Percentiles rank a stretch among this genome's conserved stretches.
Evolutionary conservation across 1,140 invertebrate genomes (phyloP).

Genomic region (Ips nitidus): DNA sequence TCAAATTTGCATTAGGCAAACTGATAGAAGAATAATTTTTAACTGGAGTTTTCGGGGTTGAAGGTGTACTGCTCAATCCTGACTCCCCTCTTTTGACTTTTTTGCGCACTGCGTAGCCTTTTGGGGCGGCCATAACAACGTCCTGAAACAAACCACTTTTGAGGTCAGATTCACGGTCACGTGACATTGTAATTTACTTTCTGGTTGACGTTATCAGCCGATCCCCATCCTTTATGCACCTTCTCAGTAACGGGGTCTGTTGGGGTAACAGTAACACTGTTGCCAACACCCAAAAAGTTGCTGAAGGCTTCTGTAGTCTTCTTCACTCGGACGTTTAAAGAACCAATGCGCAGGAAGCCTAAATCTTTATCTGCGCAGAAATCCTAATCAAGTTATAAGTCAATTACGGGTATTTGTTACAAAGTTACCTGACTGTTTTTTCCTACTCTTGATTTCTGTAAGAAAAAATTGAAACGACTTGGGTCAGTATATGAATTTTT

Average conservation of each 20-base stretch:
- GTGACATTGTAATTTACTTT: constrained; percentile 43
- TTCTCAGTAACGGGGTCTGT: constrained; percentile 54
- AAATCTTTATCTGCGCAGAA: constrained; percentile 77
- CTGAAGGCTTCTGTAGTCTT: constrained; percentile 88
- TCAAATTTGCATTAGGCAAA: constrained; percentile 10
- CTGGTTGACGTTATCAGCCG: constrained; percentile 77
- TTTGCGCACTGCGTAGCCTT: constrained; percentile 63
- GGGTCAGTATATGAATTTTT: too few relatives aligned
- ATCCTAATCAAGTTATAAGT: constrained; percentile 67
- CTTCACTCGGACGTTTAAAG: constrained; percentile 87
- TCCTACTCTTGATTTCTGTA: constrained; percentile 72
- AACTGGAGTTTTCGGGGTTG: constrained; percentile 56
- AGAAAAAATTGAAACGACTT: too few relatives aligned
- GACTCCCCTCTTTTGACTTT: constrained; percentile 57
- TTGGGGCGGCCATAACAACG: constrained; percentile 70
- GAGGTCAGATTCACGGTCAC: neutral
- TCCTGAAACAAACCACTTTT: constrained; percentile 49
- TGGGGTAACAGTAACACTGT: constrained; percentile 50
- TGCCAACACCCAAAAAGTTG: constrained; percentile 78
- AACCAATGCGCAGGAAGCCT: constrained; percentile 87
- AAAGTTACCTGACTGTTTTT: constrained; percentile 67
- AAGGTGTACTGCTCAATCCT: constrained; percentile 61
- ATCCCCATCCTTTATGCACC: constrained; percentile 82
- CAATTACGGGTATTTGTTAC: neutral
- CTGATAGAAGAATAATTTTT: constrained; percentile 32